Evolutionary conservation across 2,797 vertebrate species (phyloP), one percentile per base, ranked within the genome.

Genomic region (Neosalanx taihuensis): DNA sequence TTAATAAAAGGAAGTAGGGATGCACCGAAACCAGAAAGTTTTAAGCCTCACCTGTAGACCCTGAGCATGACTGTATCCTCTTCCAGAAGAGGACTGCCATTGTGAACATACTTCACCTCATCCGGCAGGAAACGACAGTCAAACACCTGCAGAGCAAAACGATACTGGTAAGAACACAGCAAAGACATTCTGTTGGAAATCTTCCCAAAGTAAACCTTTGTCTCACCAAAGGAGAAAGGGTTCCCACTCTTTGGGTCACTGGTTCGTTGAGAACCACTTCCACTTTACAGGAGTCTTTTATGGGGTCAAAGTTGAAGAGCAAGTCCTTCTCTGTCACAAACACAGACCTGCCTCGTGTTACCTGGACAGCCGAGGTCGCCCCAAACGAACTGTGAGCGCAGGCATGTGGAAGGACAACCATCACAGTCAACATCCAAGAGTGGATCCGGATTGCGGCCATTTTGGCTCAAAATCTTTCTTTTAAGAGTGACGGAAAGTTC

Each of bases 181-280:
- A 53, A 53, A 41, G 37, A 2, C 6, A 41, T 10, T 7, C 12
- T 2, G 10, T 13, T 12, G 37, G 37, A 41, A 41, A 41, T 41
- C 37, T 10, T 41, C 10, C 9, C 2, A 41, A 13, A 41, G 37
- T 12, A 2, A 41, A 41, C 12, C 37, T 41, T 13, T 7, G 0
- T 51, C 88, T 82, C 82, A 95, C 94, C 92, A 92, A 89, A 67
- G 93, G 93, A 23, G 74, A 88, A 61, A 94, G 76, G 70, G 81
- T 91, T 0, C 93, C 92, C 49, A 86, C 90, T 71, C 92, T 83
- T 81, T 92, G 90, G 9, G 86, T 90, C 67, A 89, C 41, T 0
- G 81, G 89, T 31, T 94, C 90, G 56, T 92, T 94, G 76, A 88
- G 85, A 78, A 92, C 83, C 30, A 87, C 90, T 83, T 94, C 89